Evolutionary conservation across 2,888 invertebrate genomes (phyloP), one percentile per base, ranked within the genome.

Genomic region (Megastigmus dorsalis): DNA sequence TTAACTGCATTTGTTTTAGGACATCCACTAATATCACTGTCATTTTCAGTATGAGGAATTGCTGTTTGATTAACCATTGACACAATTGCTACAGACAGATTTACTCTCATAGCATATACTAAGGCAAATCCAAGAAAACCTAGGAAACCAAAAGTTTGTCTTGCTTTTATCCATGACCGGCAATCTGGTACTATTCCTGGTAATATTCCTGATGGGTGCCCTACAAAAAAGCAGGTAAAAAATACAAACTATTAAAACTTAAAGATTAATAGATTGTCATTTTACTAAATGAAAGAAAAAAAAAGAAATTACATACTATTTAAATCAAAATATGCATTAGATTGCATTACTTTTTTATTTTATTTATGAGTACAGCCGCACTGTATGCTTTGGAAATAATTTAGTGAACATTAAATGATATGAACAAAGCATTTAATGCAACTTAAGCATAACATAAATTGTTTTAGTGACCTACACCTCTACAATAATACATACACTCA

Each of bases 61-160:
- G 91, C 91, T 1, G 94, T 93, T 66, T 92, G 91, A 86, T 95
- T 95, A 45, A 95, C 95, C 98, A 98, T 98, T 33, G 97, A 96
- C 33, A 98, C 97, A 84, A 98, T 96, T 41, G 97, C 97, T 23
- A 98, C 95, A 0, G 97, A 97, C 36, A 98, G 90, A 88, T 96
- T 96, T 0, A 96, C 96, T 74, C 96, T 90, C 94, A 96, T 95
- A 0, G 96, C 95, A 88, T 97, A 97, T 3, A 96, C 95, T 84
- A 95, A 93, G 74, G 95, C 95, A 86, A 96, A 96, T 13, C 96
- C 97, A 62, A 96, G 89, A 84, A 97, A 97, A 15, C 95, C 95
- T 89, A 96, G 90, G 59, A 96, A 90, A 0, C 95, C 95, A 70
- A 97, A 90, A 3, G 95, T 92, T 83, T 94, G 92, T 38, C 96